These are phyloP conservation scores for Passerina amoena DNA, from an alignment of 2,113 vertebrate species.

Conservation along the genomic window DNA sequence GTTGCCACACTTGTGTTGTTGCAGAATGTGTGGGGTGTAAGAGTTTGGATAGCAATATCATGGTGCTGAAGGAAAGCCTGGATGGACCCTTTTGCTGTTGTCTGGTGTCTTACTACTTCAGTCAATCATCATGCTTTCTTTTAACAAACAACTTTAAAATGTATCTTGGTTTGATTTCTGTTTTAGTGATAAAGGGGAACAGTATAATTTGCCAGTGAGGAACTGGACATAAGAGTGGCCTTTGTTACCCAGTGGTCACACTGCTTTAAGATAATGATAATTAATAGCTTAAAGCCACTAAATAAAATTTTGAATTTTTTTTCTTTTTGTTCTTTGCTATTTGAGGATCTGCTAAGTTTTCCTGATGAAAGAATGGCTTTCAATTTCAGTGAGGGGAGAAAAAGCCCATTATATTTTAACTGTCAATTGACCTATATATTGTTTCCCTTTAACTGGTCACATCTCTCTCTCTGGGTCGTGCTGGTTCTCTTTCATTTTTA, in stretches of 20 bases:
- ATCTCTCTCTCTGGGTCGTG: conserved; percentile 68
- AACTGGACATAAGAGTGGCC: conserved; percentile 9
- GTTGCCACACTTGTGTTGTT: background rate
- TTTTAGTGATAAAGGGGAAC: conserved; percentile 83
- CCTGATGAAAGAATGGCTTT: conserved; percentile 55
- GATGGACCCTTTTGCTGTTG: conserved; percentile 77
- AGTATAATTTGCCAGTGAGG: conserved; percentile 67
- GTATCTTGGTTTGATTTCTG: conserved; percentile 75
- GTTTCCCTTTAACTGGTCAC: conserved; percentile 81
- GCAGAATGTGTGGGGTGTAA: background rate
- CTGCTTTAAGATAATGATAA: conserved; percentile 47
- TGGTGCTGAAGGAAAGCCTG: conserved; percentile 83
- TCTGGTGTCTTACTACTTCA: conserved; percentile 77
- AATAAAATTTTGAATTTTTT: background rate
- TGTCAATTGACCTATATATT: conserved; percentile 64
- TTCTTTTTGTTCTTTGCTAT: conserved; percentile 1
- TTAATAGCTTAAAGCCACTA: conserved; percentile 42
- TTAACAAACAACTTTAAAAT: conserved; percentile 75
- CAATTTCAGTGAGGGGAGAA: background rate
- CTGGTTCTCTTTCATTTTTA: conserved; percentile 72
- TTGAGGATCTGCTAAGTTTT: conserved; percentile 53
- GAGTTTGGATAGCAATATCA: conserved; percentile 54
- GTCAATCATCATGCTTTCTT: conserved; percentile 77
- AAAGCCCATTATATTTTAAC: background rate
- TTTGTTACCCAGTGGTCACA: conserved; percentile 13